These are phyloP conservation scores for Hypercompe scribonia DNA, from an alignment of 2,888 invertebrate genomes.

Conservation along the genomic window DNA sequence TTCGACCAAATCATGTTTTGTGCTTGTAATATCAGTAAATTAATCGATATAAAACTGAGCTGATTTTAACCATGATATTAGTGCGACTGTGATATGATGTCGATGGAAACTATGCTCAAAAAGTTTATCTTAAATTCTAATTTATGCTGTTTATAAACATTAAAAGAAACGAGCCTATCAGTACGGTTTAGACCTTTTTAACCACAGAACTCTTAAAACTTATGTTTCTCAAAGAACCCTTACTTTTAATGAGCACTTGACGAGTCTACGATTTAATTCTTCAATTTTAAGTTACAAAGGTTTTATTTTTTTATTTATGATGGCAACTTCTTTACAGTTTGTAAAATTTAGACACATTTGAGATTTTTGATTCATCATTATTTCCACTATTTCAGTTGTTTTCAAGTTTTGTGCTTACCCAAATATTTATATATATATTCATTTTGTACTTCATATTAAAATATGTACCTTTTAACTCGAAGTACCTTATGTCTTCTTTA, in stretches of 20 bases:
- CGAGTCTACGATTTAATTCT: conserved; percentile 23
- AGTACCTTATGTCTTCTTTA: background rate
- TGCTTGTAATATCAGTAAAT: background rate
- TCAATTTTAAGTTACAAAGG: conserved; percentile 30
- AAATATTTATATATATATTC: background rate
- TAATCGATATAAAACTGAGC: background rate
- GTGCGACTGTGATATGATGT: background rate
- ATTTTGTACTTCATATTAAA: background rate
- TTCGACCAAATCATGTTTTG: background rate
- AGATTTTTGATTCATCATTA: background rate
- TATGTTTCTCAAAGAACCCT: conserved; percentile 14
- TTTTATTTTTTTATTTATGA: conserved; percentile 7
- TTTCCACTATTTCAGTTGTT: background rate
- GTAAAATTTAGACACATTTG: conserved; percentile 26
- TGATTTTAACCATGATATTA: background rate
- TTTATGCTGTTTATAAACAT: background rate
- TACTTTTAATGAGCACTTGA: conserved; percentile 29
- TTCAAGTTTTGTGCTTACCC: background rate
- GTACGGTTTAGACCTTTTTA: conserved; percentile 2
- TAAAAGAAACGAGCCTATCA: conserved; percentile 5
- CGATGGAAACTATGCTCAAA: background rate
- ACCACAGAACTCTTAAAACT: conserved; percentile 17
- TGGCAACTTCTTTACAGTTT: conserved; percentile 23
- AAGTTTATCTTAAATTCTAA: background rate
- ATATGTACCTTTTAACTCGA: background rate